Base-by-base conservation (phyloP, 1,140 invertebrate genomes). In the Macrotrachela quadricornifera region DNA sequence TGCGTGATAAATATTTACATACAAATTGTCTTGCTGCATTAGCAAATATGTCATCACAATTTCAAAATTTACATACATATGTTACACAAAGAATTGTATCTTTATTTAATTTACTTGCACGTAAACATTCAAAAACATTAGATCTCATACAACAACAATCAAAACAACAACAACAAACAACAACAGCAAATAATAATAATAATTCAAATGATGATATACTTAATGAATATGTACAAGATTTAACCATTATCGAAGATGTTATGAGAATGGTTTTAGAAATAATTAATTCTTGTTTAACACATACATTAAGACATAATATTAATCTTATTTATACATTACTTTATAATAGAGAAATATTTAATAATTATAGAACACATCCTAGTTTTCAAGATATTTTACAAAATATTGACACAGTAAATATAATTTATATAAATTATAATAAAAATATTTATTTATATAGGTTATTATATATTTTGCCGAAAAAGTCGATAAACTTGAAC, bases 31-130 rank as follows among this genome's bases (percentile, higher is more conserved):
- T 97, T 49, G 92, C 92, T 44, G 90, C 91, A 8, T 73, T 97
- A 56, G 91, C 92, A 40, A 99, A 99, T 63, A 96, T 97, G 90
- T 83, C 84, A 45, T 80, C 82, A 56, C 83, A 94, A 67, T 95
- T 96, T 64, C 78, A 81, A 63, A 78, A 83, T 54, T 72, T 99
- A 17, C 88, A 95, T 73, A 84, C 88, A 0, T 92, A 92, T 69
- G 91, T 95, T 21, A 85, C 85, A 59, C 90, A 99, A 70, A 30
- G 8, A 30, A 30, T 30, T 30, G 21, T 30, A 4, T 30, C 21
- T 4, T 30, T 30, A 30, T 30, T 30, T 30, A 30, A 30, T 30
- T 30, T 30, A 30, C 21, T 30, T 30, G 21, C 21, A 30, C 21
- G 21, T 30, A 30, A 30, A 30, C 21, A 30, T 30, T 2, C 21